Base-by-base conservation (phyloP, 2,888 invertebrate species). In the Erynnis tages region DNA sequence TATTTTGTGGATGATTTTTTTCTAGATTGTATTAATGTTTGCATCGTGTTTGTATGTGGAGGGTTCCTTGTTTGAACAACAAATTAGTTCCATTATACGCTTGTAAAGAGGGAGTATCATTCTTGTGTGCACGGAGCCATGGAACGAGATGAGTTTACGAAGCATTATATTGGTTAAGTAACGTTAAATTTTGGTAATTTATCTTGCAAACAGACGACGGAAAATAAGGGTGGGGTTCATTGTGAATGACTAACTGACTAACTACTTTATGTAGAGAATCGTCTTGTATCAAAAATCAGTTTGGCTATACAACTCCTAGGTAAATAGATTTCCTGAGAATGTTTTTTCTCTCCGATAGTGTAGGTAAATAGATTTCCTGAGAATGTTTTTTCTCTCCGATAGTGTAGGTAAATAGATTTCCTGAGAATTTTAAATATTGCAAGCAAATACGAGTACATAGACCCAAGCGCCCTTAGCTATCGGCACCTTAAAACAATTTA, bases 61-160 rank as follows among this genome's bases (percentile, higher is more conserved):
- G 68, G 71, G 71, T 68, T 83, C 81, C 82, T 71, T 88, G 82
- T 88, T 88, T 88, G 86, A 85, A 83, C 83, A 86, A 84, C 85
- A 85, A 87, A 88, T 88, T 88, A 87, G 84, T 83, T 83, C 72
- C 79, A 86, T 88, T 88, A 86, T 81, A 83, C 84, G 83, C 78
- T 79, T 82, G 79, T 82, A 79, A 81, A 75, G 67, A 69, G 76
- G 78, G 74, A 73, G 74, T 78, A 62, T 66, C 63, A 68, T 67
- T 72, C 64, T 73, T 65, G 63, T 50, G 11, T 25, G 35, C 56
- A 53, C 52, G 57, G 45, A 50, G 49, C 40, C 56, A 53, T 49
- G 57, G 45, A 50, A 52, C 40, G 32, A 52, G 40, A 54, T 57
- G 48, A 53, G 47, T 50, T 49, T 49, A 32, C 40, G n/a, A 8